Evolutionary conservation across 2,113 vertebrate species (phyloP).

Genomic region (Barbus barbus): DNA sequence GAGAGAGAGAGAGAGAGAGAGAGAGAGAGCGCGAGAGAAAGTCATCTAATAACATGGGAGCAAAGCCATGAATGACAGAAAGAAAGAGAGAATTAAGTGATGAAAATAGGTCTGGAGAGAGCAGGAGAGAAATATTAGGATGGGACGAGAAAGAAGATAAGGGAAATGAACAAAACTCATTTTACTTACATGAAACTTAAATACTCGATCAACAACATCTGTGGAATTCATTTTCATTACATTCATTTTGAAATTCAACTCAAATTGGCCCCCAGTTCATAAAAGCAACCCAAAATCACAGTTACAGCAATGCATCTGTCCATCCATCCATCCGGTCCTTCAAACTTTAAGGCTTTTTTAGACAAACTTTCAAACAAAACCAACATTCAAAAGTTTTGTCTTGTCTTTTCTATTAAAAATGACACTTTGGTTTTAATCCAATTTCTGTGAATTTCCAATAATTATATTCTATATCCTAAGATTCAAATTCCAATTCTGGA

Average conservation of each 20-base stretch:
- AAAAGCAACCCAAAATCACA: neutral
- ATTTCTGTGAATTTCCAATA: too few species aligned
- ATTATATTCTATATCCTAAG: too few species aligned
- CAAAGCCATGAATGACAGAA: conserved; percentile 57
- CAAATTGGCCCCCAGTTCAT: neutral
- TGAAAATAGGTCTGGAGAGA: conserved; percentile 47
- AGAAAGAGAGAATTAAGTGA: conserved; percentile 53
- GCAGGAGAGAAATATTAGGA: conserved; percentile 50
- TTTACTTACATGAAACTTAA: neutral
- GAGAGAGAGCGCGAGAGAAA: too few species aligned
- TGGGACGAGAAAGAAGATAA: neutral
- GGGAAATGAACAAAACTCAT: neutral
- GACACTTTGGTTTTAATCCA: too few species aligned
- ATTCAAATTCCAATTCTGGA: neutral
- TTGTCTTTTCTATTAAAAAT: neutral
- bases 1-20: too few species aligned
- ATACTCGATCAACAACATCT: neutral
- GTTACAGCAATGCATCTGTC: neutral
- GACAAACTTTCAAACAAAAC: neutral
- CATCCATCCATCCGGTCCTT: neutral
- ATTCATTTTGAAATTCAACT: neutral
- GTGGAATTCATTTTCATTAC: neutral
- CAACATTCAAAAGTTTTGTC: neutral
- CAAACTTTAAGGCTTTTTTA: neutral
- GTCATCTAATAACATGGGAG: conserved; percentile 48